Evolutionary conservation across 92 coral and sea anemone genomes (phyloP).

Genomic region (Porites rus): DNA sequence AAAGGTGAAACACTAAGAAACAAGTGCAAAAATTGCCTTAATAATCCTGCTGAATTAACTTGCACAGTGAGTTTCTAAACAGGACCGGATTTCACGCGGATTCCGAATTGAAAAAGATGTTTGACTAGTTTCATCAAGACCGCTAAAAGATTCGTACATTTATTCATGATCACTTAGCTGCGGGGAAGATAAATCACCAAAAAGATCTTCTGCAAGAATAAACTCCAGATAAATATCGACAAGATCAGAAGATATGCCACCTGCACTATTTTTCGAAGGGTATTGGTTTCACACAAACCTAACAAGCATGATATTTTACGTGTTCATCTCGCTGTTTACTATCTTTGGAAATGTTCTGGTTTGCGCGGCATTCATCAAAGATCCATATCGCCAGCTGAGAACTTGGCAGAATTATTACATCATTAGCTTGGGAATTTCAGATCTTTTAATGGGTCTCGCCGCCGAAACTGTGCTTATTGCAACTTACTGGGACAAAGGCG

Average conservation of each 20-base stretch:
- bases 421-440: conserved; percentile 76
- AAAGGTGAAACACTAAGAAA: too few relatives aligned
- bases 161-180: too few relatives aligned
- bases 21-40: too few relatives aligned
- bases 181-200: background rate
- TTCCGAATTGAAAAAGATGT: too few relatives aligned
- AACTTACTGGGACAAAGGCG: conserved; percentile 66
- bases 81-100: too few relatives aligned
- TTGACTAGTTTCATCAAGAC: too few relatives aligned
- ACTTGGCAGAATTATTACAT: conserved; percentile 80
- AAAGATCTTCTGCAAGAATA: background rate
- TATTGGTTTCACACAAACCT: conserved; percentile 79
- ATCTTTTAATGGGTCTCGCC: conserved; percentile 76
- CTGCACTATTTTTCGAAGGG: conserved; percentile 76
- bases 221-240: background rate
- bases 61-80: too few relatives aligned
- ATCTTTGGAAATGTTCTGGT: conserved; percentile 70
- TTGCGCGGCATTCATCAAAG: conserved; percentile 69
- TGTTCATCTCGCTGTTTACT: conserved; percentile 65
- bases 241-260: background rate
- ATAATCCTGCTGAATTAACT: too few relatives aligned
- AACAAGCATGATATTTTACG: conserved; percentile 67
- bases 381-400: conserved; percentile 73
- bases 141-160: too few relatives aligned
- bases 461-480: conserved; percentile 77